Conservation (phyloP, 2,797 vertebrate species). For the Sebastes hopkinsi region DNA sequence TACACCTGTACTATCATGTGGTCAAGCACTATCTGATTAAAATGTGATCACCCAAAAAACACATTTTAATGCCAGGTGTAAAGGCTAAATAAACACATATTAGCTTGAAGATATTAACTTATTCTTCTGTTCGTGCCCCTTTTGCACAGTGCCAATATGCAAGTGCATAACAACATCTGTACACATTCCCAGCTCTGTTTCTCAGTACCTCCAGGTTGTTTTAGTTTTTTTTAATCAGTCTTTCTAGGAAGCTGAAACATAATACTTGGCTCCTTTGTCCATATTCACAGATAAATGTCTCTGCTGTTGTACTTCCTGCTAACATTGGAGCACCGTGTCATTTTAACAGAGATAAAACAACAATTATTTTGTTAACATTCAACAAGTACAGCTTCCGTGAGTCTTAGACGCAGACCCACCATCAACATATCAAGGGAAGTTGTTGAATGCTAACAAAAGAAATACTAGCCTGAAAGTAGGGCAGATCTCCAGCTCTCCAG, state of each 20-base stretch:
- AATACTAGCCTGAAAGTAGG: conserved; percentile 57
- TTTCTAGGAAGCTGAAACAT: neutral
- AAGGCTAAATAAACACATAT: neutral
- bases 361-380: conserved; percentile 72
- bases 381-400: conserved; percentile 60
- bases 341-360: conserved; percentile 67
- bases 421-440: conserved; percentile 62
- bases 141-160: neutral
- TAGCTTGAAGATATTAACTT: neutral
- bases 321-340: conserved; percentile 55
- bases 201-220: neutral
- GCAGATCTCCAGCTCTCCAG: conserved; percentile 43
- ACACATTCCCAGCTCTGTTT: neutral
- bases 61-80: neutral
- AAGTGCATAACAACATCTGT: neutral
- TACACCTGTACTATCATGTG: neutral
- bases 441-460: conserved; percentile 60
- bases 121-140: neutral
- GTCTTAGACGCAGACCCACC: conserved; percentile 48
- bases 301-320: conserved; percentile 45
- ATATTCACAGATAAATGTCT: conserved; percentile 40
- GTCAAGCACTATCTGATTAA: neutral
- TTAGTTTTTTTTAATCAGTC: neutral
- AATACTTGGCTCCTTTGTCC: conserved; percentile 34
- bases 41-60: neutral